phyloP scores from a whole-genome alignment of 23 tunicate species.

The Trididemnum nubilum region DNA sequence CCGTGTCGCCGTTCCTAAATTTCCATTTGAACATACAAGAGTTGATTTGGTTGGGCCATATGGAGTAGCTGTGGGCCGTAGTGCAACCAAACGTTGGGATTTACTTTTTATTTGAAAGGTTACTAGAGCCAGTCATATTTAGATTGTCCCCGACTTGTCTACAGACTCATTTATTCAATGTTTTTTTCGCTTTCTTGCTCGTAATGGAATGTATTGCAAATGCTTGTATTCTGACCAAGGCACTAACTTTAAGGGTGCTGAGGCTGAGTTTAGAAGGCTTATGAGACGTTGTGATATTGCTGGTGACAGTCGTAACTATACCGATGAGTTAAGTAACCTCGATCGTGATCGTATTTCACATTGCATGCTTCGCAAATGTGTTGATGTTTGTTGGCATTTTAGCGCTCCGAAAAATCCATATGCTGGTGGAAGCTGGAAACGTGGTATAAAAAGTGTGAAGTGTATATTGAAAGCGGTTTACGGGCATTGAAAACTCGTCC shows the following conservation, averaged over 20 bases:
- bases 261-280: conserved; percentile 5
- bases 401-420: conserved; percentile 12
- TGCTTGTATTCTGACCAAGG: conserved; percentile 36
- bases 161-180: conserved; percentile 27
- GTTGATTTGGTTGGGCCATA: conserved; percentile 20
- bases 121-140: conserved; percentile 20
- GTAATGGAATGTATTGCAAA: neutral
- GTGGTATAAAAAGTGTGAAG: conserved; percentile 16
- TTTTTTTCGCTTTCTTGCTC: conserved; percentile 20
- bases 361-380: conserved; percentile 15
- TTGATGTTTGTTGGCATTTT: conserved; percentile 14
- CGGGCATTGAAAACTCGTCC: conserved; percentile 20
- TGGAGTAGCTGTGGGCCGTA: neutral
- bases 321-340: neutral
- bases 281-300: conserved; percentile 6
- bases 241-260: conserved; percentile 22
- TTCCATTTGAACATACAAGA: conserved; percentile 20
- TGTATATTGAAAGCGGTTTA: neutral
- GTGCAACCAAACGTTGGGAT: conserved; percentile 1
- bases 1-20: conserved; percentile 20
- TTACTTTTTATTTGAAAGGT: conserved; percentile 29
- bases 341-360: conserved; percentile 24
- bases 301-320: neutral
- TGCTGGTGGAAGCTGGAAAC: conserved; percentile 29
- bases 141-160: conserved; percentile 29